These are phyloP conservation scores for Heteropelma amictum DNA, from an alignment of 2,888 invertebrate genomes.

Conservation along the genomic window DNA sequence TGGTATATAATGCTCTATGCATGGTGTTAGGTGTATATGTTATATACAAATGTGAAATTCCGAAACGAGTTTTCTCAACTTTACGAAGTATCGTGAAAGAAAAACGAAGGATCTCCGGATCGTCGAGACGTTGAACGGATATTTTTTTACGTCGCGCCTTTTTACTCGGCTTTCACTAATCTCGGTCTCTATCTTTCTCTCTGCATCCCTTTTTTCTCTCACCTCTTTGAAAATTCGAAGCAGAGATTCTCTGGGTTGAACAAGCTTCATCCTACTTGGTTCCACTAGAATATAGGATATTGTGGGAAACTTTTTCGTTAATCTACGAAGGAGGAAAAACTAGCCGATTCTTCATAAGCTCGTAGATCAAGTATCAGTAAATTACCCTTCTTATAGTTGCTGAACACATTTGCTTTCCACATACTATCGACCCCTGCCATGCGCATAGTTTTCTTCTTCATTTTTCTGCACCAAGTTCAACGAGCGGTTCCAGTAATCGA, in stretches of 20 bases:
- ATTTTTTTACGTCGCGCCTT: slow-evolving; percentile 12
- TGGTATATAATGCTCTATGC: no score
- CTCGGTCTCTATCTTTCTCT: neutral
- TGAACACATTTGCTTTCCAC: slow-evolving; percentile 51
- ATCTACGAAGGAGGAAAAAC: slow-evolving; percentile 48
- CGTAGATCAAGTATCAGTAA: slow-evolving; percentile 44
- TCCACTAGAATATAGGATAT: slow-evolving; percentile 26
- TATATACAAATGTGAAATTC: slow-evolving; percentile 33
- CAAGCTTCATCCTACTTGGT: slow-evolving; percentile 37
- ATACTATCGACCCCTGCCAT: neutral
- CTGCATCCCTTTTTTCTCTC: neutral
- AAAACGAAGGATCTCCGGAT: slow-evolving; percentile 17
- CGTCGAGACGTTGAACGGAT: slow-evolving; percentile 34
- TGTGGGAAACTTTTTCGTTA: slow-evolving; percentile 52
- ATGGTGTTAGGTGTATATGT: neutral
- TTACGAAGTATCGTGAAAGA: slow-evolving; percentile 31
- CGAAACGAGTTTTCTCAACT: slow-evolving; percentile 32
- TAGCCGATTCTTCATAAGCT: slow-evolving; percentile 2
- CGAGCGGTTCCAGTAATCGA: no score
- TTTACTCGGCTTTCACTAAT: neutral
- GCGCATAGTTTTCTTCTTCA: neutral
- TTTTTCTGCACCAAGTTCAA: slow-evolving; percentile 7
- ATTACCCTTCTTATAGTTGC: slow-evolving; percentile 57
- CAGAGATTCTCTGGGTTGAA: slow-evolving; percentile 31
- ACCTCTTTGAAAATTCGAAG: slow-evolving; percentile 21